phyloP scores from a whole-genome alignment of 92 coral and sea anemone species.

The Actinernus sp. region DNA sequence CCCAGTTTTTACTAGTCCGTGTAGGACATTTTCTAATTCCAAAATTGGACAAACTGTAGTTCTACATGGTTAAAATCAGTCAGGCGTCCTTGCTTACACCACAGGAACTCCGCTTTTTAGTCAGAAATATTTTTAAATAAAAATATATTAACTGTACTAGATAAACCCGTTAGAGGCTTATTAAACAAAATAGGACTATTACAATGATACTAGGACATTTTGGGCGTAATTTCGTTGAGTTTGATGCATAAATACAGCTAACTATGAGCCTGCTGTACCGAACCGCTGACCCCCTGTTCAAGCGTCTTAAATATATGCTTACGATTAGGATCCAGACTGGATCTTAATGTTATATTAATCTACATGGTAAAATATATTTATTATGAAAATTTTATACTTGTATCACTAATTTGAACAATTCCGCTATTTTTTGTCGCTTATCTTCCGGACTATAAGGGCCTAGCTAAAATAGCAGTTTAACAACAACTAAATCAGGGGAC shows the following conservation, averaged over 20 bases:
- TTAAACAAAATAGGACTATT: background rate
- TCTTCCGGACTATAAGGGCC: constrained; percentile 9
- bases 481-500: too few species aligned
- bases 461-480: too few species aligned
- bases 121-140: background rate
- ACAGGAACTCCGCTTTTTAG: background rate
- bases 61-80: constrained; percentile 18
- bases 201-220: too few species aligned
- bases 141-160: too few species aligned
- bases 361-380: background rate
- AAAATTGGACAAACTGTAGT: too few species aligned
- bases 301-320: constrained; percentile 3
- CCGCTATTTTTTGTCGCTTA: constrained; percentile 18
- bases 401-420: constrained; percentile 27
- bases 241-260: background rate
- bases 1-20: too few species aligned
- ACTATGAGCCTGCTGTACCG: constrained; percentile 6
- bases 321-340: constrained; percentile 17
- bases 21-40: too few species aligned
- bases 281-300: constrained; percentile 6
- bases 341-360: background rate
- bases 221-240: background rate
- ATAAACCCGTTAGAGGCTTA: too few species aligned
- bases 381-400: constrained; percentile 17
- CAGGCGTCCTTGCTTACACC: constrained; percentile 7